Conservation (phyloP, 2,797 vertebrate genomes). For the Oceanodroma leucorhoa region DNA sequence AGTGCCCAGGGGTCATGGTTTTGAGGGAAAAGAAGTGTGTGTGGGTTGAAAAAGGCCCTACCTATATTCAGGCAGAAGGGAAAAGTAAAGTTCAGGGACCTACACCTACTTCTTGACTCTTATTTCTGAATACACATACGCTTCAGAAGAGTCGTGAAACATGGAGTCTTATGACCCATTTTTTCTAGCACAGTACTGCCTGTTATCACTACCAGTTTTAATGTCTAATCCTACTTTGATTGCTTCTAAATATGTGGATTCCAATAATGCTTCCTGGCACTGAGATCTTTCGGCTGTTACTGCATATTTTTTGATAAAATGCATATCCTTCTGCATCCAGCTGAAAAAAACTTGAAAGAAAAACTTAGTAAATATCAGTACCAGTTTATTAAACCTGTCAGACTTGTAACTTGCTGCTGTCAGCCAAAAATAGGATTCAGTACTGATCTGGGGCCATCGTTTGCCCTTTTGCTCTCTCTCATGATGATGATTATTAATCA, state of each 20-base stretch:
- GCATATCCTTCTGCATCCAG: not conserved
- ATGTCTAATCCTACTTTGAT: not conserved
- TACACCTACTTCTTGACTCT: not conserved
- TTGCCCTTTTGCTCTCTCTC: not conserved
- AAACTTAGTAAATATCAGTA: not conserved
- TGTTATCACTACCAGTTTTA: not conserved
- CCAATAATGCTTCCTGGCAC: not conserved
- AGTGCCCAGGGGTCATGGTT: not conserved
- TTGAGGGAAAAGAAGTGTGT: not conserved
- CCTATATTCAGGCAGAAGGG: not conserved
- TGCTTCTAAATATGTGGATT: not conserved
- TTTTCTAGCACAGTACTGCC: not conserved
- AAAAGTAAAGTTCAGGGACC: not conserved
- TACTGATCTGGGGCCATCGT: not conserved
- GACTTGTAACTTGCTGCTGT: not conserved
- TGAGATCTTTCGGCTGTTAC: not conserved
- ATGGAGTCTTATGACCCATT: not conserved
- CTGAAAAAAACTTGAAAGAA: not conserved
- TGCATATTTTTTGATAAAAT: not conserved
- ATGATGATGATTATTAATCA: not conserved
- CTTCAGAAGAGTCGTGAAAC: not conserved
- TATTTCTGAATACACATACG: not conserved
- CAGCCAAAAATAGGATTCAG: not conserved
- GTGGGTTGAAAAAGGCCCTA: not conserved
- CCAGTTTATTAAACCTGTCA: not conserved